Evolutionary conservation across 2,113 vertebrate species (phyloP), one percentile per base, ranked within the genome.

Genomic region (Toxostoma redivivum): DNA sequence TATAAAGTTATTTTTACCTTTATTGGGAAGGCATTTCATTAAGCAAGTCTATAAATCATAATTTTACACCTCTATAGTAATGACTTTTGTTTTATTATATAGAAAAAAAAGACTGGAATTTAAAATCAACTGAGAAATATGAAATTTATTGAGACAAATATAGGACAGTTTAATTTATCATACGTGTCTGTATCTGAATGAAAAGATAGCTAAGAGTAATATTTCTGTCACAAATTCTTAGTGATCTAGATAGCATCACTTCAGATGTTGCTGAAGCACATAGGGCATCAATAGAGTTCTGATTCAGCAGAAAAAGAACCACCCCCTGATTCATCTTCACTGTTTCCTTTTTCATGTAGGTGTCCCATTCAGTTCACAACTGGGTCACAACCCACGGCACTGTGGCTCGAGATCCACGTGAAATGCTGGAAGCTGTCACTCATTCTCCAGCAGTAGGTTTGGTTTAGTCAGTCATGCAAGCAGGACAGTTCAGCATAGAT

Each of bases 231-330:
- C 72, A 57, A 73, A 60, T 85, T 88, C 54, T 85, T 45, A 44
- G 42, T 40, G 27, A 69, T 66, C 27, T 73, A 88, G 60, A 61
- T 30, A 65, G 30, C 67, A 80, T 50, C 60, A 66, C 76, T 72
- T 76, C 54, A 79, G 58, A 58, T 80, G 74, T 82, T 92, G 81
- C 67, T 94, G 84, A 91, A 94, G 42, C 24, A 37, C 28, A 12
- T 0, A 54, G 21, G 40, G 23, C 84, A 88, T 70, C 60, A 53
- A 56, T 81, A 35, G 64, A 90, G 38, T 58, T 81, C 73, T 73
- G 71, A 92, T 65, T 90, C 74, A 95, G 90, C 87, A 90, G 44
- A 91, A 95, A 65, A 81, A 70, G 42, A 16, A 88, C 76, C 81
- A 94, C 30, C 58, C 69, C 51, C 62, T 82, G 81, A 80, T 54